A percentile compares a stretch with the other conserved stretches of the same genome.
phyloP scores from a whole-genome alignment of 2,797 vertebrate species.

The Pangasius krempfi region DNA sequence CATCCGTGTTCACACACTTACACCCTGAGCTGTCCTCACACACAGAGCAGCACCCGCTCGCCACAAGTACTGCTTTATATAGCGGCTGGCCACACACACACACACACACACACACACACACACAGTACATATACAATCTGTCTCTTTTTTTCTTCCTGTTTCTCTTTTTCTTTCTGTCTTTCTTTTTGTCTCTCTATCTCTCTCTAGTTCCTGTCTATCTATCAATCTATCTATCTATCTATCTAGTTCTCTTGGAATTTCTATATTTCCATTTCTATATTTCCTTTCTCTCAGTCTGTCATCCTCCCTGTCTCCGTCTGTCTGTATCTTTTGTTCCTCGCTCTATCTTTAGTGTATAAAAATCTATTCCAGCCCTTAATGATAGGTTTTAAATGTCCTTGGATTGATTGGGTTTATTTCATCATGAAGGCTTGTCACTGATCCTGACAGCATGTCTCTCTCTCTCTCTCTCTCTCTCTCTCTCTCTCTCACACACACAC shows the following conservation, averaged over 20 bases:
- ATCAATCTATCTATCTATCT: neutral
- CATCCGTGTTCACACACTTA: conserved; percentile 51
- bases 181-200: neutral
- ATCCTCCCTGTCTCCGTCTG: neutral
- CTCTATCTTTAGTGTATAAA: neutral
- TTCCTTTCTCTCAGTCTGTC: neutral
- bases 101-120: neutral
- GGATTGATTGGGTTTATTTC: neutral
- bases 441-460: neutral
- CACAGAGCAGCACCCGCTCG: conserved; percentile 25
- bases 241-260: neutral
- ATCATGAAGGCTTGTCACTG: neutral
- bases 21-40: conserved; percentile 47
- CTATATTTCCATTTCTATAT: neutral
- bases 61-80: conserved; percentile 31
- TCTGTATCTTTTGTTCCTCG: neutral
- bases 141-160: neutral
- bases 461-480: neutral
- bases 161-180: neutral
- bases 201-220: neutral
- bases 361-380: neutral
- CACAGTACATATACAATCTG: neutral
- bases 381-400: neutral
- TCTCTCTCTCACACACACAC: neutral
- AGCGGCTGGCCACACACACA: conserved; percentile 33